Conservation (phyloP, 1,140 invertebrate species). For the Vanessa tameamea region DNA sequence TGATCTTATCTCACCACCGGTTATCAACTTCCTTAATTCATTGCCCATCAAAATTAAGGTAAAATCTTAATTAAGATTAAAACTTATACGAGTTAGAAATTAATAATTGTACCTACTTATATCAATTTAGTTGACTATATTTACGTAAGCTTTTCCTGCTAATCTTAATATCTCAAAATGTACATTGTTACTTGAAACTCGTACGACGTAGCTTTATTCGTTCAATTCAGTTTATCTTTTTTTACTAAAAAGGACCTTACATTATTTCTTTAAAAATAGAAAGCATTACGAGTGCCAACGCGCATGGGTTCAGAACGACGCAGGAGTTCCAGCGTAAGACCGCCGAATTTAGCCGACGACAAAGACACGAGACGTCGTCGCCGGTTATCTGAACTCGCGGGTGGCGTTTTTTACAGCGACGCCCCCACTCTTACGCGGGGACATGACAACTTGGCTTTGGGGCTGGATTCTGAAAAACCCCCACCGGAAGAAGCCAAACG, state of each 20-base stretch:
- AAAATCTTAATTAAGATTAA: conserved; percentile 17
- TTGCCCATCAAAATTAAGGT: conserved; percentile 71
- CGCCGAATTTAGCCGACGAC: conserved; percentile 65
- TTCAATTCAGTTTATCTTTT: too few species aligned
- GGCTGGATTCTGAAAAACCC: conserved; percentile 62
- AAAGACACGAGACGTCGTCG: conserved; percentile 70
- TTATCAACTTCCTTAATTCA: conserved; percentile 64
- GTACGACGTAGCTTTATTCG: too few species aligned
- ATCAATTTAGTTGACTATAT: too few species aligned
- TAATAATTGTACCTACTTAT: too few species aligned
- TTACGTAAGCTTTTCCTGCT: too few species aligned
- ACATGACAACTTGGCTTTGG: conserved; percentile 63
- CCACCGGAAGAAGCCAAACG: conserved; percentile 50
- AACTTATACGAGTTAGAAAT: background rate
- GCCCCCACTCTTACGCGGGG: conserved; percentile 52
- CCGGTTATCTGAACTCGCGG: conserved; percentile 69
- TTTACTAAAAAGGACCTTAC: too few species aligned
- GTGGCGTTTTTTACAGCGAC: conserved; percentile 75
- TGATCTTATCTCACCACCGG: conserved; percentile 73
- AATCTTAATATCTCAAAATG: too few species aligned
- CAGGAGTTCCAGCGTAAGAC: conserved; percentile 70
- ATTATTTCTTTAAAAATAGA: conserved; percentile 41
- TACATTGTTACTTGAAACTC: too few species aligned
- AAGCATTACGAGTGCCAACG: conserved; percentile 58
- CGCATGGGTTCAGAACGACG: conserved; percentile 63